Evolutionary conservation across 2,797 vertebrate genomes (phyloP).

Genomic region (Enteromius trimaculatus): DNA sequence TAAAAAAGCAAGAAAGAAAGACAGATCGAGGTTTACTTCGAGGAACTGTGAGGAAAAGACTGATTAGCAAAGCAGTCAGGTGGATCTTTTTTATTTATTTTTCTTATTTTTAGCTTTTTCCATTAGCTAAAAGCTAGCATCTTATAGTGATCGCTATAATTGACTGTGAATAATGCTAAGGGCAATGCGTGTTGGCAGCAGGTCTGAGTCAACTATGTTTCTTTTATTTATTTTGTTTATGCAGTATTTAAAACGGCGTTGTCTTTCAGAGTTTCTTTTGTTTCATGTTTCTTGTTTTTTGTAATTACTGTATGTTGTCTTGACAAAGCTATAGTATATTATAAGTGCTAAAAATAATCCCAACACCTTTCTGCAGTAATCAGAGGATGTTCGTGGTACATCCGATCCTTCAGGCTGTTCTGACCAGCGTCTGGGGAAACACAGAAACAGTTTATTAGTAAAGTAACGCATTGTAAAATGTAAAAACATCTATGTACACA

Average conservation of each 20-base stretch:
- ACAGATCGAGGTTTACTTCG: conserved; percentile 28
- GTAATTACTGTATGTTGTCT: not conserved
- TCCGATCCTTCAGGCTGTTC: not conserved
- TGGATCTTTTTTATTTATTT: conserved; percentile 27
- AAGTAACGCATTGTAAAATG: not conserved
- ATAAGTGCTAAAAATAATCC: not conserved
- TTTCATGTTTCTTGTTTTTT: conserved; percentile 1
- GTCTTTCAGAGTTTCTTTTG: conserved; percentile 7
- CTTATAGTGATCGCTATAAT: conserved; percentile 51
- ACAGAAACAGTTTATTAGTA: not conserved
- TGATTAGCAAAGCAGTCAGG: conserved; percentile 36
- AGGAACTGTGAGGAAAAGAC: conserved; percentile 37
- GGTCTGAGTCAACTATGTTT: conserved; percentile 59
- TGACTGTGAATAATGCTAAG: conserved; percentile 57
- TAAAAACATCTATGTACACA: too few species aligned
- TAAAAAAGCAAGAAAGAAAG: not conserved
- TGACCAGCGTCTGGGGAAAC: not conserved
- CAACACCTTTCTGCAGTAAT: not conserved
- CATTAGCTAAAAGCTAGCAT: conserved; percentile 49
- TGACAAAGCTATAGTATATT: not conserved
- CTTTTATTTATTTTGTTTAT: conserved; percentile 9
- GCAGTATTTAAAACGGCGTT: not conserved
- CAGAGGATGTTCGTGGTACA: not conserved
- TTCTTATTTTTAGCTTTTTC: conserved; percentile 42
- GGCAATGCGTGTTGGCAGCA: conserved; percentile 50